Evolutionary conservation across 2,797 vertebrate species (phyloP).

Genomic region (Vespertilio murinus): DNA sequence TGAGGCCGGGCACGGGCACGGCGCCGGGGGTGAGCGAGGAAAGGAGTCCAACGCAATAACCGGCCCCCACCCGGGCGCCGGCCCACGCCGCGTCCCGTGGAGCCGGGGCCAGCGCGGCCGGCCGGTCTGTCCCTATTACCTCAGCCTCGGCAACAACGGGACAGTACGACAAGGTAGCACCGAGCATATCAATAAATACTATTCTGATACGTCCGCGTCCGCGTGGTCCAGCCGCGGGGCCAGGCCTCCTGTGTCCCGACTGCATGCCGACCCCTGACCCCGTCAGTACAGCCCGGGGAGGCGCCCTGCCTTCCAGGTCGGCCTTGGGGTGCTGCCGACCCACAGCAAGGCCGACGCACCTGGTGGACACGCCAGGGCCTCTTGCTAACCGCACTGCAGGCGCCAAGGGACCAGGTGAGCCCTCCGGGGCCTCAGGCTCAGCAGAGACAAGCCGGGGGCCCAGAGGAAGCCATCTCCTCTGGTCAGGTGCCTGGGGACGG

Average conservation of each 20-base stretch:
- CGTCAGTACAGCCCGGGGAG: accelerated
- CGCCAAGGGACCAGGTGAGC: accelerated
- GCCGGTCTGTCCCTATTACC: conserved; percentile 73
- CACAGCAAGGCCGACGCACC: accelerated
- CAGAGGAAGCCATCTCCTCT: accelerated
- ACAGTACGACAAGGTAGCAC: conserved; percentile 69
- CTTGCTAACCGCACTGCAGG: background rate
- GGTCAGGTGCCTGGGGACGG: too few relatives aligned
- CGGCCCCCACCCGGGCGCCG: background rate
- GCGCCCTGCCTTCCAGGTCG: background rate
- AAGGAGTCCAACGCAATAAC: conserved; percentile 69
- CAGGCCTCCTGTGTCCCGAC: background rate
- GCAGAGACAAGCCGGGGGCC: accelerated
- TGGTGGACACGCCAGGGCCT: background rate
- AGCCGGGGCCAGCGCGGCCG: background rate
- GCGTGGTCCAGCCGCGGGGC: background rate
- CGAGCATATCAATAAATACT: conserved; percentile 77
- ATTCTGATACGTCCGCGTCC: conserved; percentile 69
- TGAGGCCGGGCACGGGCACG: background rate
- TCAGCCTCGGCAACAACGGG: conserved; percentile 66
- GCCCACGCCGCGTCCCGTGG: background rate
- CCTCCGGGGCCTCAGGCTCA: background rate
- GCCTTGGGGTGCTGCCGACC: background rate
- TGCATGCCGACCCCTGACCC: background rate
- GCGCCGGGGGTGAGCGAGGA: background rate